Percentiles rank a stretch among this genome's conserved stretches.
Conservation (phyloP, 2,797 vertebrate species). For the Sparus aurata region DNA sequence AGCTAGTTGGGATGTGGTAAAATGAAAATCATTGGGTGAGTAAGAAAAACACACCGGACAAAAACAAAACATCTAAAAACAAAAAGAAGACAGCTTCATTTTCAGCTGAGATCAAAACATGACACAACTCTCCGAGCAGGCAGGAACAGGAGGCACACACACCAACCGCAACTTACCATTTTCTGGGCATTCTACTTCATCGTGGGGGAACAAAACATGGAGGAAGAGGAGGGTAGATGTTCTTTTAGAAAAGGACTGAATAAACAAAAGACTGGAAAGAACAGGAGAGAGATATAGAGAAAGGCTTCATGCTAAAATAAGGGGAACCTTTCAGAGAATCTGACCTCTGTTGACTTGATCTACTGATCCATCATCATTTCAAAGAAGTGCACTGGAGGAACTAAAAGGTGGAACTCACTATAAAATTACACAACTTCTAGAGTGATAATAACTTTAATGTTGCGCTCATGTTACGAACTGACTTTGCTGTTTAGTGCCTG, state of each 20-base stretch:
- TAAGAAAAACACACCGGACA: constrained; percentile 7
- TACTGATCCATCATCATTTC: neutral
- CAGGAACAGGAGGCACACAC: constrained; percentile 87
- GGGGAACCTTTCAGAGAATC: neutral
- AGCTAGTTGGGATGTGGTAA: constrained; percentile 18
- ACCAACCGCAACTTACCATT: constrained; percentile 97
- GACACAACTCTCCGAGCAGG: constrained; percentile 80
- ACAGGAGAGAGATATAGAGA: constrained; percentile 42
- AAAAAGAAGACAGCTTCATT: constrained; percentile 5
- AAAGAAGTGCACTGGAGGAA: neutral
- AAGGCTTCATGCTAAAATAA: constrained; percentile 67
- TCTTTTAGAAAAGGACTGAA: constrained; percentile 59
- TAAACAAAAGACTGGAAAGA: constrained; percentile 66
- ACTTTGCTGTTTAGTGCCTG: neutral
- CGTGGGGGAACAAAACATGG: constrained; percentile 87
- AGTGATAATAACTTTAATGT: neutral
- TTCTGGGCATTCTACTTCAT: constrained; percentile 99
- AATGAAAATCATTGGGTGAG: constrained; percentile 21
- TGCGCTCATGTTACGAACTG: neutral
- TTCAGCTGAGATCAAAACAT: constrained; percentile 47
- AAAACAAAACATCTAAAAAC: constrained; percentile 51
- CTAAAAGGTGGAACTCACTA: neutral
- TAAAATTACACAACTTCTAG: neutral
- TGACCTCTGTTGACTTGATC: neutral
- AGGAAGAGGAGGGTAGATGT: constrained; percentile 89